Evolutionary conservation across 2,888 invertebrate species (phyloP).

Genomic region (Capitulum mitella): DNA sequence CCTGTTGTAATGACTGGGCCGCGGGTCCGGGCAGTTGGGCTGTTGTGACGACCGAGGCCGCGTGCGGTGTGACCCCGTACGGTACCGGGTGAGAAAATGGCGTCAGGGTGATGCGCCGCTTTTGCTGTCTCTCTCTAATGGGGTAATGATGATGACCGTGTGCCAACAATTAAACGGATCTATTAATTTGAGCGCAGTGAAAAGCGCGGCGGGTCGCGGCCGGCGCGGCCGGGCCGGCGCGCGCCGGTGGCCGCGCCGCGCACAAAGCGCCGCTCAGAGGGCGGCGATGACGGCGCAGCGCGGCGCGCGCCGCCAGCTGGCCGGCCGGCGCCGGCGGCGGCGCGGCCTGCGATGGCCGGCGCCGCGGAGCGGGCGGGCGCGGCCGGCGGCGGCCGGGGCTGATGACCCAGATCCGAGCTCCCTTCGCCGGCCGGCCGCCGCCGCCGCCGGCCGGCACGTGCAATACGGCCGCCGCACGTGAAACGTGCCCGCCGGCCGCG

Average conservation of each 20-base stretch:
- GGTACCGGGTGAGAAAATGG: not conserved
- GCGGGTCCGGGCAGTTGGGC: too few species aligned
- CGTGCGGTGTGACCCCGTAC: not conserved
- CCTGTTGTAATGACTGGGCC: too few species aligned
- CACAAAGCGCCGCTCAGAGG: not conserved
- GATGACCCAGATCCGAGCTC: not conserved
- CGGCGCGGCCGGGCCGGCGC: too few species aligned
- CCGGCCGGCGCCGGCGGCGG: too few species aligned
- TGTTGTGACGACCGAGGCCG: not conserved
- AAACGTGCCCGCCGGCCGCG: too few species aligned
- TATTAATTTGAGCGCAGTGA: not conserved
- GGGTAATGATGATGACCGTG: not conserved
- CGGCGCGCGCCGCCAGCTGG: not conserved
- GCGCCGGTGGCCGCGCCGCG: not conserved
- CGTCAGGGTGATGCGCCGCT: not conserved
- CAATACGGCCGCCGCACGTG: not conserved
- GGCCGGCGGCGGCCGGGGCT: not conserved
- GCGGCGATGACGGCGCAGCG: conserved; percentile 8
- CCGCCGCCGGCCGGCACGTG: not conserved
- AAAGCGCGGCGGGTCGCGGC: not conserved
- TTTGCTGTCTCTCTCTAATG: not conserved
- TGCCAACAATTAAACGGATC: not conserved
- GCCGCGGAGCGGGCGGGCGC: not conserved
- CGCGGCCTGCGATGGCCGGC: not conserved
- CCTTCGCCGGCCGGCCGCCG: not conserved